Evolutionary conservation across 2,888 invertebrate genomes (phyloP), one percentile per base, ranked within the genome.

Genomic region (Saturnia japonica): DNA sequence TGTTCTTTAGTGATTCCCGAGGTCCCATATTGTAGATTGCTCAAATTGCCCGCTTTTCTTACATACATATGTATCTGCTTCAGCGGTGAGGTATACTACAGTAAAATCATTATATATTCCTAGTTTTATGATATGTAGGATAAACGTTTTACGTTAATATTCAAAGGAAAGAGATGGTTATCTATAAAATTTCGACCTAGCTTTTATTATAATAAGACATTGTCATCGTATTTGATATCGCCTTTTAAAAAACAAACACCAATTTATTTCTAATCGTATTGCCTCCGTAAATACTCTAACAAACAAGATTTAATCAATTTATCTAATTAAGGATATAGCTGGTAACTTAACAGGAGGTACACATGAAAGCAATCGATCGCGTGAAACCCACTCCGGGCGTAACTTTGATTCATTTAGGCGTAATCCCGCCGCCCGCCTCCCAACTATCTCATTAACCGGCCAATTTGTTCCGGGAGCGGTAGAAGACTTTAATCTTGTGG

Each of bases 361-460:
- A n/a, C 64, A 64, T 64, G 75, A 72, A 74, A 74, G 80, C 82
- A 84, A 85, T 87, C 88, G 86, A 89, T 88, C 81, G 82, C 74
- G 76, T 76, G 75, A 77, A 78, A 73, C 79, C 75, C 75, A 74
- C 77, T 74, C 74, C 78, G 75, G 68, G 78, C 80, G 81, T 76
- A 85, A 88, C 85, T 89, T 88, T 90, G 88, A 89, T 90, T 89
- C 86, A 90, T 89, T 89, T 86, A 87, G 86, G 84, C 81, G 81
- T 90, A 89, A 90, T 89, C 89, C 86, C 78, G 70, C 80, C 81
- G 79, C 83, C 85, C 84, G 81, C 81, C 77, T 81, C 85, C 83
- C 78, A 86, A 88, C 88, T 90, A 89, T 88, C 90, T 89, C 88
- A 91, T 91, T 91, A 91, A 87, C 82, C 85, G 88, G 83, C 87